A percentile compares a stretch with the other conserved stretches of the same genome.
Evolutionary conservation across 2,113 vertebrate genomes (phyloP).

Genomic region (Elaphurus davidianus): DNA sequence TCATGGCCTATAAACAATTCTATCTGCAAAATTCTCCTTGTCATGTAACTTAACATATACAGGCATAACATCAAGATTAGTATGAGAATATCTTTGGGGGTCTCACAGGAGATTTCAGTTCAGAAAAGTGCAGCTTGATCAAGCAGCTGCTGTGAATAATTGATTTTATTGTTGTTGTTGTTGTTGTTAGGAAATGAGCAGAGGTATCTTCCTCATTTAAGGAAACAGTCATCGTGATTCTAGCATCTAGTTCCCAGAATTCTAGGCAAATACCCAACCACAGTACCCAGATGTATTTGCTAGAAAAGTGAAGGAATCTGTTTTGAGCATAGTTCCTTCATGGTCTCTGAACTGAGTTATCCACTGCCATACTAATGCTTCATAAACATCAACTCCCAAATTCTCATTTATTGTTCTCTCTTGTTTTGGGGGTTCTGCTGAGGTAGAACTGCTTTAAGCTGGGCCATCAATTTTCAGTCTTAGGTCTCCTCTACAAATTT

Average conservation of each 20-base stretch:
- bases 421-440: background rate
- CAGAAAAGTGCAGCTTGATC: background rate
- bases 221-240: background rate
- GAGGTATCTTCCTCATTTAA: background rate
- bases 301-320: background rate
- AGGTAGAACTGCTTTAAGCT: background rate
- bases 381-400: background rate
- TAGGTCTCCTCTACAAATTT: background rate
- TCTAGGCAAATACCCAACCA: background rate
- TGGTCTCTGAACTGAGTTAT: background rate
- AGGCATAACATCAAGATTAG: background rate
- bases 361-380: background rate
- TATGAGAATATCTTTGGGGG: background rate
- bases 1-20: background rate
- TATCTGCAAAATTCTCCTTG: background rate
- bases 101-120: background rate
- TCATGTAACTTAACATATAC: background rate
- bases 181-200: background rate
- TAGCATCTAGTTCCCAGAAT: background rate
- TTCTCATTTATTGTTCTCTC: background rate
- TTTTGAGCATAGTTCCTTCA: background rate
- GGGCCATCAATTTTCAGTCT: background rate
- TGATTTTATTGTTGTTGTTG: background rate
- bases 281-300: background rate
- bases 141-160: background rate